Evolutionary conservation across 1,140 invertebrate genomes (phyloP).

Genomic region (Drosophila asahinai): DNA sequence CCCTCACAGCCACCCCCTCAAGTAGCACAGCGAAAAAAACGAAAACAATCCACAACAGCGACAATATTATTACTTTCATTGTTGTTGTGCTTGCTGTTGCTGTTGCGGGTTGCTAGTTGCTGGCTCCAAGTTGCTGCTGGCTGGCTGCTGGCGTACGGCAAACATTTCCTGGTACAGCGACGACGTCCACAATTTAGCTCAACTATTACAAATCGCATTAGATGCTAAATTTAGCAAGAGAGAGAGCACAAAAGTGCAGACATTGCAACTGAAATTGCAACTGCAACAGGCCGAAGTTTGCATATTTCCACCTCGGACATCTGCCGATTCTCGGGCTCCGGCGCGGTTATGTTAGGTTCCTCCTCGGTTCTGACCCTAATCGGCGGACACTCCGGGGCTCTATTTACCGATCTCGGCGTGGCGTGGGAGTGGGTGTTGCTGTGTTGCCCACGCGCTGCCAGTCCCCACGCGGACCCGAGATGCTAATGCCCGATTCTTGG

Average conservation of each 20-base stretch:
- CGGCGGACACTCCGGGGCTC: slow-evolving; percentile 39
- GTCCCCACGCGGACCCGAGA: slow-evolving; percentile 50
- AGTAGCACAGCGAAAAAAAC: background rate
- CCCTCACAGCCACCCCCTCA: slow-evolving; percentile 28
- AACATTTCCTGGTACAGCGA: slow-evolving; percentile 78
- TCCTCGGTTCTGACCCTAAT: slow-evolving; percentile 58
- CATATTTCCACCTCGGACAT: slow-evolving; percentile 51
- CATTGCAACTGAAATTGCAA: slow-evolving; percentile 21
- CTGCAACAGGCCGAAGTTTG: slow-evolving; percentile 42
- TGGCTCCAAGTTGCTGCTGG: background rate
- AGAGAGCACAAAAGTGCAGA: slow-evolving; percentile 12
- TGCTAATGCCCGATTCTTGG: slow-evolving; percentile 47
- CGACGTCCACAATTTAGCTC: slow-evolving; percentile 75
- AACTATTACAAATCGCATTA: slow-evolving; percentile 82
- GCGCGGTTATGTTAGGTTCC: background rate
- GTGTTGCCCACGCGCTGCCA: slow-evolving; percentile 28
- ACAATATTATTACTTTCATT: slow-evolving; percentile 75
- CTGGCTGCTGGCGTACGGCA: slow-evolving; percentile 33
- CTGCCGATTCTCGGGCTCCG: slow-evolving; percentile 30
- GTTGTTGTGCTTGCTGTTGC: slow-evolving; percentile 41
- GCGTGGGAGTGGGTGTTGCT: slow-evolving; percentile 19
- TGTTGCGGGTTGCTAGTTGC: slow-evolving; percentile 1
- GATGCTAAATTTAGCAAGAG: slow-evolving; percentile 75
- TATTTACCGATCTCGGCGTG: slow-evolving; percentile 14
- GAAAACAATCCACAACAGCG: slow-evolving; percentile 59